These are phyloP conservation scores for Platysteira castanea DNA, from an alignment of 2,113 vertebrate genomes.

Conservation along the genomic window DNA sequence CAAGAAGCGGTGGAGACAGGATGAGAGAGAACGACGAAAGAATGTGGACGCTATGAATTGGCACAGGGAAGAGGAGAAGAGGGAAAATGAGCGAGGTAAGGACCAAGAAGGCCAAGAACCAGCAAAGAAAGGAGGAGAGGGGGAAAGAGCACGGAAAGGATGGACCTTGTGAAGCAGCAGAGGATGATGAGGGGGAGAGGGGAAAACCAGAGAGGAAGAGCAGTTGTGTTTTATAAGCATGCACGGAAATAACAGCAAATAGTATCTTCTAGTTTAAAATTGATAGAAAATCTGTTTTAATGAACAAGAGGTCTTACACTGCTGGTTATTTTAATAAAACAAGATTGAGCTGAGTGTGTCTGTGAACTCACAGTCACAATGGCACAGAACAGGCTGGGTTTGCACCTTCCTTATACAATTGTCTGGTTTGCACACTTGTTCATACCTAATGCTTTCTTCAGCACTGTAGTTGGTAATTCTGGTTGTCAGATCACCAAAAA, in stretches of 20 bases:
- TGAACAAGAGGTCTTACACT: not conserved
- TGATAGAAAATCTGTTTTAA: not conserved
- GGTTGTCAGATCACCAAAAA: not conserved
- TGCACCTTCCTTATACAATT: not conserved
- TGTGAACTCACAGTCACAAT: not conserved
- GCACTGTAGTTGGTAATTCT: not conserved
- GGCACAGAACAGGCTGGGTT: not conserved
- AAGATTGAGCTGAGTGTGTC: not conserved
- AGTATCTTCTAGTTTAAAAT: not conserved
- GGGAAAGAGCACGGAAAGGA: not conserved
- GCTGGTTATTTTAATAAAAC: not conserved
- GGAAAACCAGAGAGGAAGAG: not conserved
- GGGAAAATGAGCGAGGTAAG: conserved; percentile 68
- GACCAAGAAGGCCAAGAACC: conserved; percentile 26
- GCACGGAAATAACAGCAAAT: not conserved
- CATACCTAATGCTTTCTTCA: not conserved
- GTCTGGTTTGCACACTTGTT: not conserved
- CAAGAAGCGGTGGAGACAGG: conserved; percentile 68
- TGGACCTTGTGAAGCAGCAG: not conserved
- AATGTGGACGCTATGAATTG: conserved; percentile 65
- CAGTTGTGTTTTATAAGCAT: not conserved
- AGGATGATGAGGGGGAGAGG: conserved; percentile 27
- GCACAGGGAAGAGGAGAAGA: conserved; percentile 66
- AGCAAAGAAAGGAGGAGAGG: conserved; percentile 40
- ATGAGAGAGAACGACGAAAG: conserved; percentile 66